phyloP scores from a whole-genome alignment of 2,113 vertebrate species.

The Loxodonta africana region DNA sequence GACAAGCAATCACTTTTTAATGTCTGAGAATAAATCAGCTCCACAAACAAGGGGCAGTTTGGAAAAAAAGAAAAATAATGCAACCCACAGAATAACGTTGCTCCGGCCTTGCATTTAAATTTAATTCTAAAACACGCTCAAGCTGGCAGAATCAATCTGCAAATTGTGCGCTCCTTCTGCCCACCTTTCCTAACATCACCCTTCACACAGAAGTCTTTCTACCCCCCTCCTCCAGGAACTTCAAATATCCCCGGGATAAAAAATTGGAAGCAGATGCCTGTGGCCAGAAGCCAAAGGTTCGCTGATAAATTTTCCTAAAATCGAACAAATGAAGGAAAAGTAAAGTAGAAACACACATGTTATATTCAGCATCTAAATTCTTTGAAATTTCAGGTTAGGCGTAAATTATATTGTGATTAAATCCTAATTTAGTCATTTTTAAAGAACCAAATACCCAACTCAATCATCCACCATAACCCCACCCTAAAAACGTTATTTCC shows the following conservation, averaged over 20 bases:
- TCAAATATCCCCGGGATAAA: not conserved
- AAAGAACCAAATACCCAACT: not conserved
- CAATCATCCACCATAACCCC: not conserved
- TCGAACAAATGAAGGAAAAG: not conserved
- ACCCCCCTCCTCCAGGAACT: not conserved
- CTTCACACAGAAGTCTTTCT: not conserved
- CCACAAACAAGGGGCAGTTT: not conserved
- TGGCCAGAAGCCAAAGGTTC: not conserved
- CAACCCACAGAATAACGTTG: not conserved
- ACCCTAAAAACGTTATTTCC: conserved; percentile 2
- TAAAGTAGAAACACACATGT: not conserved
- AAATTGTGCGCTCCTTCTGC: not conserved
- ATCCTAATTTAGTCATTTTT: not conserved
- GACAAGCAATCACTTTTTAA: not conserved
- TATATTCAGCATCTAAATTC: not conserved
- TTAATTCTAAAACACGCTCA: not conserved
- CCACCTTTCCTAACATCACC: not conserved
- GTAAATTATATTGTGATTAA: conserved; percentile 20
- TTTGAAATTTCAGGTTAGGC: not conserved
- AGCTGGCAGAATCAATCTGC: not conserved
- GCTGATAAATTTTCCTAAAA: not conserved
- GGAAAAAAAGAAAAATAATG: not conserved
- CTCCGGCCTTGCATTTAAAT: not conserved
- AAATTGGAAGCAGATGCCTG: not conserved
- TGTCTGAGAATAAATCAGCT: conserved; percentile 8